Evolutionary conservation across 2,113 vertebrate species (phyloP), one percentile per base, ranked within the genome.

Genomic region (Sphaerodactylus townsendi): DNA sequence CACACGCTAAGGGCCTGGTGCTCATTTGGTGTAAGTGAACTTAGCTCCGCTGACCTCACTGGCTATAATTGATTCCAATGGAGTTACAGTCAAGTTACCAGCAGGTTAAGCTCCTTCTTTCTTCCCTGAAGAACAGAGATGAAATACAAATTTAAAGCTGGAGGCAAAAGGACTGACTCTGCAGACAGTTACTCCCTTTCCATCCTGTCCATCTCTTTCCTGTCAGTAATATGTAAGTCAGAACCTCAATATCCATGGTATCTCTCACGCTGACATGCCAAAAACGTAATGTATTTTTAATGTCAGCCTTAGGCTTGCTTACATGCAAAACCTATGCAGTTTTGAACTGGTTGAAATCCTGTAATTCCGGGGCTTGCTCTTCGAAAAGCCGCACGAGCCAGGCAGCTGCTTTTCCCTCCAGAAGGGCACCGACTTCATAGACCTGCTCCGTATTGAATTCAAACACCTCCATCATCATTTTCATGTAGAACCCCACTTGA

Each of bases 1-100:
- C 69, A 53, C 2, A 0, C 41, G 28, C 80, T 84, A 81, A 87
- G 92, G 89, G 90, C 46, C 92, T 88, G 4, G 66, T 56, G 81
- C 69, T 13, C 59, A 68, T 81, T 21, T 68, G 62, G 77, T 82
- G 75, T 83, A 80, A 73, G 4, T 2, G 11, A 86, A 69, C 78
- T 73, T 80, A 68, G 73, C 62, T 44, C 37, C 50, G 19, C 81
- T 78, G 1, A 82, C 89, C 89, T 39, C 76, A 2, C 25, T 50
- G 71, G 71, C 71, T 48, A 76, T 69, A 41, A 53, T 8, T 33
- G 85, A 77, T 50, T 91, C 84, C 88, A 48, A 79, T 91, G 76
- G 85, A 72, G 33, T 73, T 11, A 0, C 68, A 86, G 85, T 88
- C 73, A 5, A 0, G 73, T 0, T 19, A 64, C 62, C 83, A 68